Conservation (phyloP, 2,797 vertebrate genomes). For the Oryzias dopingdopingensis region DNA sequence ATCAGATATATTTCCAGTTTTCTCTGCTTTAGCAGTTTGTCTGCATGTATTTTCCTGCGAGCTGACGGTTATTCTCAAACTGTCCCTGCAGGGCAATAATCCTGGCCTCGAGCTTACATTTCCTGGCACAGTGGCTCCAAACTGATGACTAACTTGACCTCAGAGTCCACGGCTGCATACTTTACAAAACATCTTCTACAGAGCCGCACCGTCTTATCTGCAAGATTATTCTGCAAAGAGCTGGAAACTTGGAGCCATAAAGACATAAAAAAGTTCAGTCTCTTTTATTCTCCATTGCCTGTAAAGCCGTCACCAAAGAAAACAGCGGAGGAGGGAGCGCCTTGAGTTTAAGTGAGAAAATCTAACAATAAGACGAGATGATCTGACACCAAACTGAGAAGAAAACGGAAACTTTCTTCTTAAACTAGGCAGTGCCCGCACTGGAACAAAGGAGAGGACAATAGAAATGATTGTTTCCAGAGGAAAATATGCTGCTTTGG, state of each 20-base stretch:
- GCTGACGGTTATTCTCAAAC: neutral
- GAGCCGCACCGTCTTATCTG: slow-evolving; percentile 15
- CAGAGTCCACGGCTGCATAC: slow-evolving; percentile 13
- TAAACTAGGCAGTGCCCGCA: too few species aligned
- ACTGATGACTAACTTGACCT: slow-evolving; percentile 19
- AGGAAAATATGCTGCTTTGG: too few species aligned
- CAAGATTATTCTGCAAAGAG: slow-evolving; percentile 29
- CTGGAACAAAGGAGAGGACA: too few species aligned
- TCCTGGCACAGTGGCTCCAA: slow-evolving; percentile 28
- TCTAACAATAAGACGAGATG: too few species aligned
- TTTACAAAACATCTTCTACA: slow-evolving; percentile 29
- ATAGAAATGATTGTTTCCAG: too few species aligned
- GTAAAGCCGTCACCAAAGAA: slow-evolving; percentile 5
- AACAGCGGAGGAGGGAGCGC: neutral
- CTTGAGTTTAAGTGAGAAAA: too few species aligned
- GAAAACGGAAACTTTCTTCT: too few species aligned
- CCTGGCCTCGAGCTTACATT: slow-evolving; percentile 14
- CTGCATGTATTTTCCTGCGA: too few species aligned
- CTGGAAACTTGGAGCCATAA: slow-evolving; percentile 48
- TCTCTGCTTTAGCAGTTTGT: too few species aligned
- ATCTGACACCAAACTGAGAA: too few species aligned
- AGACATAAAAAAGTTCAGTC: slow-evolving; percentile 21
- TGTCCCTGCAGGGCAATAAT: slow-evolving; percentile 32
- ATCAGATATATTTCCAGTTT: too few species aligned
- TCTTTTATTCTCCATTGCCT: neutral